Evolutionary conservation across 2,888 invertebrate species (phyloP), one percentile per base, ranked within the genome.

Genomic region (Ochropleura leucogaster): DNA sequence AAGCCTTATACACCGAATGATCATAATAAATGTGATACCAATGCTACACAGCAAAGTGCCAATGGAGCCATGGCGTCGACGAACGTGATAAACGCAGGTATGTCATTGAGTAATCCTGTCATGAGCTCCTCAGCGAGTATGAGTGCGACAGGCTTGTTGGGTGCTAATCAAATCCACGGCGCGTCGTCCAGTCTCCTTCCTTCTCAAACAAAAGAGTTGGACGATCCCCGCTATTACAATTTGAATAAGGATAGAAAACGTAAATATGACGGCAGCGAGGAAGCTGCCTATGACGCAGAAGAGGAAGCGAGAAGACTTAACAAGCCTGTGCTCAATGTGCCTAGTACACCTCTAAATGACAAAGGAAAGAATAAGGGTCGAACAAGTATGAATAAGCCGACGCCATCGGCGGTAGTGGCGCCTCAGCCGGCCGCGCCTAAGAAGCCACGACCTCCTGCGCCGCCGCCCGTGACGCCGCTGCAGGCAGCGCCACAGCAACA

Each of bases 161-260:
- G 96, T 79, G 91, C 94, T 76, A 95, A 95, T 86, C 96, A 96
- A 89, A 93, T 92, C 93, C 97, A 91, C 90, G 92, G 94, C 80
- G 93, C 94, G 76, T 92, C 93, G 62, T 84, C 93, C 63, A 93
- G 90, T 87, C 91, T 93, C 89, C 94, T 93, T 85, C 91, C 86
- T 87, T 92, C 89, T 79, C 94, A 93, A 81, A 86, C 95, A 77
- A 96, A 96, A 85, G 97, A 97, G 72, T 95, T 97, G 90, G 97
- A 98, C 84, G 98, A 98, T 93, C 97, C 98, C 18, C 96, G 98
- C 71, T 98, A 98, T 91, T 98, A 98, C 92, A 97, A 97, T 64
- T 92, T 98, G 86, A 97, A 98, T 73, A 98, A 98, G 90, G 98
- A 98, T 88, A 94, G 98, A 76, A 98, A 98, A 92, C 97, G 97